Conservation (phyloP, 1,140 invertebrate species). For the Telenomus remus region DNA sequence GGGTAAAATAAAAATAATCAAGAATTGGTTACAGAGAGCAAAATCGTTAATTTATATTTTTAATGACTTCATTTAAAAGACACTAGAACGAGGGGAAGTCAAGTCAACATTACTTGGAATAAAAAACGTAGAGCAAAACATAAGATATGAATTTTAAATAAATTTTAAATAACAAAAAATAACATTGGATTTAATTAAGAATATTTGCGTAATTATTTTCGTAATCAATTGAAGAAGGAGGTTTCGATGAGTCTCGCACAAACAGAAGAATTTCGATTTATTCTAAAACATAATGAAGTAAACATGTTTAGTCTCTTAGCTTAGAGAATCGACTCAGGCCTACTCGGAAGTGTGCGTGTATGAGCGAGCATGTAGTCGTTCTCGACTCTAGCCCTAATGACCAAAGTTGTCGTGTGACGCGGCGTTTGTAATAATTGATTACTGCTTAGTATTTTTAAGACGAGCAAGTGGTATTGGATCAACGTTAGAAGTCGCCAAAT, state of each 20-base stretch:
- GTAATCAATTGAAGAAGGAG: slow-evolving; percentile 13
- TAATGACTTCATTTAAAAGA: slow-evolving; percentile 21
- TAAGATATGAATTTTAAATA: no score
- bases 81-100: not conserved
- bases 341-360: slow-evolving; percentile 45
- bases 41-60: slow-evolving; percentile 21
- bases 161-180: no score
- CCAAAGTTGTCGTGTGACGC: slow-evolving; percentile 57
- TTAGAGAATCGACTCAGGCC: slow-evolving; percentile 52
- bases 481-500: slow-evolving; percentile 52
- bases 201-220: slow-evolving; percentile 28
- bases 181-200: no score
- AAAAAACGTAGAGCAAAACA: slow-evolving; percentile 28
- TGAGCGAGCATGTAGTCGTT: slow-evolving; percentile 42
- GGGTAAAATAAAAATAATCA: not conserved
- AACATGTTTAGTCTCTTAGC: no score
- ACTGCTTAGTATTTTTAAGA: slow-evolving; percentile 56
- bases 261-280: slow-evolving; percentile 27
- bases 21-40: slow-evolving; percentile 5
- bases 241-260: slow-evolving; percentile 56
- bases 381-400: slow-evolving; percentile 54
- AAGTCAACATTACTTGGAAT: not conserved
- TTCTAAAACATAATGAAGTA: not conserved
- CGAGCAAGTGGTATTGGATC: slow-evolving; percentile 43
- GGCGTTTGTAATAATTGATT: slow-evolving; percentile 54